Base-by-base conservation (phyloP, 2,888 invertebrate genomes). In the Pachycephus smyrnensis region DNA sequence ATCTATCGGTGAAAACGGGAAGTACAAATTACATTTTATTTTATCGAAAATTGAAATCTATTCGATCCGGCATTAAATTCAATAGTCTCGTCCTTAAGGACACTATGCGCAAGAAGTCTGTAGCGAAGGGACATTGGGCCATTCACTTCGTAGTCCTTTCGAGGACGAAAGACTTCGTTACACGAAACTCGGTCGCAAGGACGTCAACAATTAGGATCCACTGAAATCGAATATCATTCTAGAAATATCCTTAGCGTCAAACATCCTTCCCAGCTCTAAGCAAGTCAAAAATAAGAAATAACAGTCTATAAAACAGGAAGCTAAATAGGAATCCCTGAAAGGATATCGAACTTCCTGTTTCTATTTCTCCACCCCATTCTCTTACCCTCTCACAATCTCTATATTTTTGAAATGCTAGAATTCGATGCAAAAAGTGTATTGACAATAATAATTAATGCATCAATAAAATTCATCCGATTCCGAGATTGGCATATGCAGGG, bases 301-400 rank as follows among this genome's bases (percentile, higher is more conserved):
- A 55, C 9, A 9, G 23, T 55, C 23, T 2, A 9, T 55, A 23
- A 55, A 55, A 55, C 9, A 55, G 55, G 55, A 55, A 55, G 55
- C 55, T 23, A 23, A 55, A 55, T 55, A 9, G 23, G 23, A 55
- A 55, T 23, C 2, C 23, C 9, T 55, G 23, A 55, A 55, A 55
- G 55, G 23, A 55, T 55, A 32, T 71, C 1, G 32, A 71, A 31
- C 32, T 33, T 71, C 71, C 71, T 31, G 35, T 68, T 68, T 33
- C 79, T 15, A 77, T 36, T 37, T 77, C 71, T 73, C 68, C 73
- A 37, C 37, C 33, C 75, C 35, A 74, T 31, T 75, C 73, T 79
- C 73, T 76, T 35, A 76, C 74, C 71, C 68, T 31, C 69, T 68
- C 73, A 11, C 33, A 32, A 12, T 30, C 76, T 68, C 55, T 55